Conservation (phyloP, 2,888 invertebrate genomes). For the Epistrophella euchroma region DNA sequence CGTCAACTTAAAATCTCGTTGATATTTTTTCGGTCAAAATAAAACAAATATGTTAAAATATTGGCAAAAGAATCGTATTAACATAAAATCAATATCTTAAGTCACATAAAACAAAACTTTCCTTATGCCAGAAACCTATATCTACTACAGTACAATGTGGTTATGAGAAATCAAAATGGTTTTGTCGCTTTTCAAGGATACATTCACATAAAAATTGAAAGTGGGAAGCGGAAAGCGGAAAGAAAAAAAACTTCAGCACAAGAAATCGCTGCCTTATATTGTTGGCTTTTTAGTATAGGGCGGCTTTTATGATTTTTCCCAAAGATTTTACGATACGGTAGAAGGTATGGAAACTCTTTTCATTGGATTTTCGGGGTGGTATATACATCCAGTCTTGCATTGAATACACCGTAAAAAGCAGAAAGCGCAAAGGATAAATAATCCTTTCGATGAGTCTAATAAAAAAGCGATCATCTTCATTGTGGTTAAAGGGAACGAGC, state of each 20-base stretch:
- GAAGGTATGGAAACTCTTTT: background rate
- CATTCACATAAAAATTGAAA: conserved; percentile 60
- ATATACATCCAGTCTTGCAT: background rate
- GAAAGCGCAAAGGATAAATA: conserved; percentile 49
- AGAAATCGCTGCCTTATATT: conserved; percentile 35
- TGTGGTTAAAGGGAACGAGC: conserved; percentile 31
- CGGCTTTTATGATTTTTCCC: conserved; percentile 50
- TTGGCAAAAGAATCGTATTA: conserved; percentile 13
- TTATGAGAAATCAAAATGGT: conserved; percentile 50
- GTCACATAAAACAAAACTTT: conserved; percentile 54
- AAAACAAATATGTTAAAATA: background rate
- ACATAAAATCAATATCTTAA: conserved; percentile 47
- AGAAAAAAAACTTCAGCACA: conserved; percentile 25
- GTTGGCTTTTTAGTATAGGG: conserved; percentile 28
- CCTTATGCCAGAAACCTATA: conserved; percentile 37
- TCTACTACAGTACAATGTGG: background rate
- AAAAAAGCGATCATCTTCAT: conserved; percentile 60
- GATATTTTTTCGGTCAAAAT: conserved; percentile 3
- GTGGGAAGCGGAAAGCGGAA: conserved; percentile 22
- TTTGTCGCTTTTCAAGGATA: conserved; percentile 52
- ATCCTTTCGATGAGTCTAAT: conserved; percentile 52
- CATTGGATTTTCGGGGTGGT: background rate
- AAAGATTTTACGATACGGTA: conserved; percentile 22
- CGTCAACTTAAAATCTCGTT: background rate
- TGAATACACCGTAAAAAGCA: conserved; percentile 17